phyloP scores from a whole-genome alignment of 2,797 vertebrate species.

The Enteromius argenteus region DNA sequence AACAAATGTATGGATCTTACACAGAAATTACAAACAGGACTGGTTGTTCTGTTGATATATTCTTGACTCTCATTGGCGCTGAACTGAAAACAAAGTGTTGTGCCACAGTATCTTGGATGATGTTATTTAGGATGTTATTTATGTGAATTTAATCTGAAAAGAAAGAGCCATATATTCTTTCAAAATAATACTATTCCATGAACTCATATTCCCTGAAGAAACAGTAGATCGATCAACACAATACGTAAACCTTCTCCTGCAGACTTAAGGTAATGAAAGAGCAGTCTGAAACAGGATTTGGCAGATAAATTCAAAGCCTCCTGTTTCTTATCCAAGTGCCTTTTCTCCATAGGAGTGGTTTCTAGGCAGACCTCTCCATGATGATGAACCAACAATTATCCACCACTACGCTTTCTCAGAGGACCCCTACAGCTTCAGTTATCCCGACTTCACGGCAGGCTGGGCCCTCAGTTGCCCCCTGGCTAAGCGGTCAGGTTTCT shows the following conservation, averaged over 20 bases:
- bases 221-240: neutral
- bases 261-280: conserved; percentile 9
- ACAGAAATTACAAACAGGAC: neutral
- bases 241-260: conserved; percentile 10
- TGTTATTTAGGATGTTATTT: neutral
- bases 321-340: neutral
- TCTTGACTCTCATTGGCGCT: neutral
- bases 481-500: conserved; percentile 83
- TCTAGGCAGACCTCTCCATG: conserved; percentile 87
- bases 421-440: conserved; percentile 86
- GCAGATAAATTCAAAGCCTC: conserved; percentile 11
- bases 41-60: neutral
- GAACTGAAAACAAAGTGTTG: neutral
- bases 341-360: conserved; percentile 84
- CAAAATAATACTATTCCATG: neutral
- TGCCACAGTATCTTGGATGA: neutral
- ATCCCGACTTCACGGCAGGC: conserved; percentile 91
- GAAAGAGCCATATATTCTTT: neutral
- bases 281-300: neutral
- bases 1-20: neutral
- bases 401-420: conserved; percentile 96
- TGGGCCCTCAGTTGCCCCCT: conserved; percentile 88
- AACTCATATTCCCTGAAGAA: neutral
- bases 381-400: conserved; percentile 89
- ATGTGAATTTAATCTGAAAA: conserved; percentile 3